Conservation (phyloP, 2,888 invertebrate species). For the Drosophila mimica region DNA sequence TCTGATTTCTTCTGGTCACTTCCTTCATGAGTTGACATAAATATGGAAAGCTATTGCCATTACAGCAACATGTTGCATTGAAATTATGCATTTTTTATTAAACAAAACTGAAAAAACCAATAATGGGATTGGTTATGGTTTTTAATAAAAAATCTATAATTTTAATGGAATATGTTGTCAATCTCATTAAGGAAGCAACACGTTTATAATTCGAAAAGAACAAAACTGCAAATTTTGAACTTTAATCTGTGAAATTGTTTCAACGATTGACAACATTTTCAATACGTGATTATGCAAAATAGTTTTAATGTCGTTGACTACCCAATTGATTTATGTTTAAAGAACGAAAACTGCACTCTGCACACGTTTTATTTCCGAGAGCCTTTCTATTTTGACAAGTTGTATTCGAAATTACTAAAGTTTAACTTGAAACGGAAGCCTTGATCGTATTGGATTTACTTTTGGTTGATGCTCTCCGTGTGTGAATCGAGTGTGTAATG, state of each 20-base stretch:
- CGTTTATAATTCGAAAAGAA: conserved; percentile 14
- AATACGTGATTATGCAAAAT: not conserved
- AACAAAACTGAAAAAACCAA: conserved; percentile 19
- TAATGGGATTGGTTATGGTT: conserved; percentile 1
- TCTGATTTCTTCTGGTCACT: not conserved
- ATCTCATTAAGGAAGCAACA: conserved; percentile 1
- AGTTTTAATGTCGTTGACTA: not conserved
- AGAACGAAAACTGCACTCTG: not conserved
- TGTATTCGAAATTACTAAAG: conserved; percentile 3
- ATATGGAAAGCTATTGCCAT: not conserved
- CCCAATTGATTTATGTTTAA: not conserved
- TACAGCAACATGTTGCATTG: conserved; percentile 38
- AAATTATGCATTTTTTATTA: conserved; percentile 70
- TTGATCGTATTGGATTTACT: conserved; percentile 35
- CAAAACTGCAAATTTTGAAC: conserved; percentile 22
- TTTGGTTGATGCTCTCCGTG: not conserved
- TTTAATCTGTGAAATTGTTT: conserved; percentile 17
- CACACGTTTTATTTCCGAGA: not conserved
- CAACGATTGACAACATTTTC: conserved; percentile 37
- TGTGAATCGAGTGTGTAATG: conserved; percentile 33
- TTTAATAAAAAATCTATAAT: conserved; percentile 68
- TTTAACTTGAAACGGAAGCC: conserved; percentile 48
- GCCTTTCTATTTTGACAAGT: not conserved
- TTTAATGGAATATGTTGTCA: conserved; percentile 53
- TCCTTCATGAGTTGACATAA: not conserved